These are phyloP conservation scores for Ganaspis sp. DNA, from an alignment of 1,140 invertebrate species.

Conservation along the genomic window DNA sequence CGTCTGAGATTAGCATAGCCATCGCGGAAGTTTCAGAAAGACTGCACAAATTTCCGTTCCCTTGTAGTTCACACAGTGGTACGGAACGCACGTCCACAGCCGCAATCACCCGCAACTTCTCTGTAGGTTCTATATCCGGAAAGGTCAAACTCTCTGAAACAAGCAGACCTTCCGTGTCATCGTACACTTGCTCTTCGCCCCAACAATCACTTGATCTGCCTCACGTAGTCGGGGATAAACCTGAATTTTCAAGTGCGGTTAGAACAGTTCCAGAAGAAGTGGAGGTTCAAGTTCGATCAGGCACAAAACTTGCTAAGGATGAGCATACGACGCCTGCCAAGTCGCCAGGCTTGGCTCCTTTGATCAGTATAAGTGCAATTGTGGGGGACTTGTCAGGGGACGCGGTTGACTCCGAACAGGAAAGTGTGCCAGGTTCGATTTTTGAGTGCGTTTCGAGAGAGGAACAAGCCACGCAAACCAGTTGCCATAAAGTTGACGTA, in stretches of 20 bases:
- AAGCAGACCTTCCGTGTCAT: conserved; percentile 63
- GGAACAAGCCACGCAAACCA: conserved; percentile 11
- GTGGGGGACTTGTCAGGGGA: conserved; percentile 78
- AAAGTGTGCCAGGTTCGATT: conserved; percentile 42
- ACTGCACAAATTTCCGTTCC: conserved; percentile 75
- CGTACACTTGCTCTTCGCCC: conserved; percentile 68
- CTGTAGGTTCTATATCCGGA: conserved; percentile 63
- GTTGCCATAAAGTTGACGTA: not conserved
- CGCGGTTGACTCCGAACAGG: conserved; percentile 45
- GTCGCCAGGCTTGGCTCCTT: conserved; percentile 76
- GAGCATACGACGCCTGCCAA: conserved; percentile 33
- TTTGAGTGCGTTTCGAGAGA: conserved; percentile 38
- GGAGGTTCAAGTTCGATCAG: conserved; percentile 63
- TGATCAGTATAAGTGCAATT: conserved; percentile 84
- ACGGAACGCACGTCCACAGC: conserved; percentile 71
- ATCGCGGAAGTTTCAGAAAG: conserved; percentile 79
- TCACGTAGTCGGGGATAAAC: conserved; percentile 45
- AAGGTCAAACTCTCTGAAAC: conserved; percentile 68
- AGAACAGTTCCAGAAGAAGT: conserved; percentile 59
- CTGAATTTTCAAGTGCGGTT: conserved; percentile 41
- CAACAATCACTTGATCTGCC: conserved; percentile 68
- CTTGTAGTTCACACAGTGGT: conserved; percentile 80
- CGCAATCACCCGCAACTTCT: conserved; percentile 70
- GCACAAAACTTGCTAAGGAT: conserved; percentile 35
- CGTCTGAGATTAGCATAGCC: conserved; percentile 83